Base-by-base conservation (phyloP, 2,888 invertebrate species). In the Agrochola litura region DNA sequence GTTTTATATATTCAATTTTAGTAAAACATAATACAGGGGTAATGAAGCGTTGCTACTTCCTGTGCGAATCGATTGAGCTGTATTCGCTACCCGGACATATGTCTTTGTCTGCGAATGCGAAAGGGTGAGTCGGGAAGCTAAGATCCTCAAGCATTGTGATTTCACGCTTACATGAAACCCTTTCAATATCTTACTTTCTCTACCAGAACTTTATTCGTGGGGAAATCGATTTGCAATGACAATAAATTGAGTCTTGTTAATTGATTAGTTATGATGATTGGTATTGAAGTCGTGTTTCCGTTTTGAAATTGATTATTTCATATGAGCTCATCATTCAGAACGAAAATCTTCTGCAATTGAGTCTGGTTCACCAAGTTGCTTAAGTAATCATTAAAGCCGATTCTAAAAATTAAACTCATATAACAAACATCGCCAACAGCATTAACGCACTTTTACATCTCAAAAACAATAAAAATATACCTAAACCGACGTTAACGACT, bases 31-130 rank as follows among this genome's bases (percentile, higher is more conserved):
- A 93, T 92, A 86, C 88, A 84, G 74, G 89, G 87, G 92, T 95
- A 96, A 96, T 95, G 95, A 95, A 95, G 92, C 96, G 89, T 94
- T 87, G 78, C 90, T 84, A 95, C 94, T 96, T 96, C 96, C 96
- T 94, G 95, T 89, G 89, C 90, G 83, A 86, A 88, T 82, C 91
- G 91, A 94, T 93, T 94, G 94, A 94, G 92, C 84, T 87, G 92
- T 91, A 93, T 94, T 94, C 89, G 94, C 94, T 93, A 95, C 93
- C 95, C 95, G 96, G 96, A 96, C 0, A 37, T 94, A 95, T 88
- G 90, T 89, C 93, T 92, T 96, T 95, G 93, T 95, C 91, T 92
- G 90, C 88, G 93, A 94, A 95, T 92, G 91, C 87, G 93, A 95
- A 96, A 95, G 95, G 94, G 95, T 94, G 88, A 91, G 92, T 90